A percentile compares a stretch with the other conserved stretches of the same genome.
Conservation (phyloP, 2,888 invertebrate genomes). For the Idaea aversata region DNA sequence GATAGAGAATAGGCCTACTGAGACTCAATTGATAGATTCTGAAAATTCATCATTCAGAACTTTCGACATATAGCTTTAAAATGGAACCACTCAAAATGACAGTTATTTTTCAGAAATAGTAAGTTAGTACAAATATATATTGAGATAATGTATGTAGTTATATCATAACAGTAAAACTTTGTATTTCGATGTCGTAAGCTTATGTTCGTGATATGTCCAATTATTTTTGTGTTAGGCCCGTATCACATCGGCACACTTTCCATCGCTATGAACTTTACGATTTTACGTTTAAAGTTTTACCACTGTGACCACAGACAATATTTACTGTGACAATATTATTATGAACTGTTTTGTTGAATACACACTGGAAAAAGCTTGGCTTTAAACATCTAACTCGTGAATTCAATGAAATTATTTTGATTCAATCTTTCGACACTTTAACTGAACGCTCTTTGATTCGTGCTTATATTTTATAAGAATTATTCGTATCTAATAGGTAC, state of each 20-base stretch:
- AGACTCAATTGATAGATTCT: too few species aligned
- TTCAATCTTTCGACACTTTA: too few species aligned
- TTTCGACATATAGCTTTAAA: too few species aligned
- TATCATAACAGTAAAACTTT: conserved; percentile 12
- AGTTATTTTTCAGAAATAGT: too few species aligned
- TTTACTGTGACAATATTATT: neutral
- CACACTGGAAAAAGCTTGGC: neutral
- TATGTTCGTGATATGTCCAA: conserved; percentile 21
- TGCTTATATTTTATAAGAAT: too few species aligned
- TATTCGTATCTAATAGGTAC: too few species aligned
- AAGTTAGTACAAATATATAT: too few species aligned
- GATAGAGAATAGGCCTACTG: too few species aligned
- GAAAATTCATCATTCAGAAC: too few species aligned
- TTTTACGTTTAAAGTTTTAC: conserved; percentile 8
- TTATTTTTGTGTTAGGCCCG: conserved; percentile 18
- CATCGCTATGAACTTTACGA: conserved; percentile 9
- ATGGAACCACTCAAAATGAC: too few species aligned
- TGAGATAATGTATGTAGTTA: conserved; percentile 5
- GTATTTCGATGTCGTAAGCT: conserved; percentile 14
- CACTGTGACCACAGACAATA: neutral
- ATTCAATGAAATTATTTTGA: too few species aligned
- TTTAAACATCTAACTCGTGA: neutral
- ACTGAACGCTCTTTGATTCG: too few species aligned
- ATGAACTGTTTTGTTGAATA: neutral
- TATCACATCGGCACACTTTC: conserved; percentile 19